phyloP scores from a whole-genome alignment of 2,113 vertebrate genomes.

The Nycticryphes semicollaris region DNA sequence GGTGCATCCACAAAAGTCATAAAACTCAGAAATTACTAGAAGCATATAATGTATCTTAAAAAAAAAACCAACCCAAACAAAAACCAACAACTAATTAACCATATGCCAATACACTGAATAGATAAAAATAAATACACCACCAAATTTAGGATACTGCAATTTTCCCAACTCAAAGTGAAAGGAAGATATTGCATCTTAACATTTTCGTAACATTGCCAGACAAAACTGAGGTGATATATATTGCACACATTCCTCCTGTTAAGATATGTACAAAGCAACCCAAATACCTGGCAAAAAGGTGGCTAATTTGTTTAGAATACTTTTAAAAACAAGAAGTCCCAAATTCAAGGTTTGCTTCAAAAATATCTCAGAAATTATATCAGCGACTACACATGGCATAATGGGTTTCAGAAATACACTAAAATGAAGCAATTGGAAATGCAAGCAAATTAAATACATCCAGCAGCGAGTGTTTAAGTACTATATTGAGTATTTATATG shows the following conservation, averaged over 20 bases:
- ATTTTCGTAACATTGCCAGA: constrained; percentile 62
- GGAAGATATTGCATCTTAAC: constrained; percentile 74
- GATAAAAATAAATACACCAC: constrained; percentile 67
- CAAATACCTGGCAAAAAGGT: constrained; percentile 46
- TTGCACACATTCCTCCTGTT: constrained; percentile 71
- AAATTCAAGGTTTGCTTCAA: constrained; percentile 8
- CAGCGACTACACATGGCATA: constrained; percentile 28
- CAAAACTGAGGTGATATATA: constrained; percentile 69
- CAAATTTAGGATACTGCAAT: constrained; percentile 48
- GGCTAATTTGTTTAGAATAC: not conserved
- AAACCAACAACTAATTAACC: not conserved
- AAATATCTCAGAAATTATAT: constrained; percentile 25
- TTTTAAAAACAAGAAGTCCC: constrained; percentile 5
- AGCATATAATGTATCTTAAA: constrained; percentile 35
- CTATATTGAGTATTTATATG: not conserved
- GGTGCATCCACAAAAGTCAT: constrained; percentile 40
- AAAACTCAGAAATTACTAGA: constrained; percentile 51
- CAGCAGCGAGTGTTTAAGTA: not conserved
- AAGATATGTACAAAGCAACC: constrained; percentile 61
- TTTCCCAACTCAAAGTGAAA: constrained; percentile 56
- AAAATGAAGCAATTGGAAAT: constrained; percentile 50
- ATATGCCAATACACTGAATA: constrained; percentile 42
- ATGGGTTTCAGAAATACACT: constrained; percentile 24
- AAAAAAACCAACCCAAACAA: not conserved
- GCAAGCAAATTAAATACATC: constrained; percentile 5